phyloP scores from a whole-genome alignment of 1,140 invertebrate species.

The Battus philenor region DNA sequence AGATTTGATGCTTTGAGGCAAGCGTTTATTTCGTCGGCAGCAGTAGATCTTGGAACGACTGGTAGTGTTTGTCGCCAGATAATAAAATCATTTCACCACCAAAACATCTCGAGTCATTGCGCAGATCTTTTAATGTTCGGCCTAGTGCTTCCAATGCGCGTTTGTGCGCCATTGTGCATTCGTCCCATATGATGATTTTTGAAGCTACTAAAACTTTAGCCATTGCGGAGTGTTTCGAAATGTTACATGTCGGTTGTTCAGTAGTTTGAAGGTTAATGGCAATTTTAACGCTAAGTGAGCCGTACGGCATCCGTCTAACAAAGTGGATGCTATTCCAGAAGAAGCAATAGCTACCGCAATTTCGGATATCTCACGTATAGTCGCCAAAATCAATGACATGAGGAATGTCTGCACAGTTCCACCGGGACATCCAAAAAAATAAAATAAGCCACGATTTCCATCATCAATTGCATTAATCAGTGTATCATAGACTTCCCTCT shows the following conservation, averaged over 20 bases:
- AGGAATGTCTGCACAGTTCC: neutral
- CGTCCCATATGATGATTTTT: too few relatives aligned
- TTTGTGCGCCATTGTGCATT: too few relatives aligned
- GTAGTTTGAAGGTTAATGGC: too few relatives aligned
- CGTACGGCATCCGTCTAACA: neutral
- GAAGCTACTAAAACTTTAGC: too few relatives aligned
- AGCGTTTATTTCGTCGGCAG: conserved; percentile 8
- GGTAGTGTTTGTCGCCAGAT: conserved; percentile 70
- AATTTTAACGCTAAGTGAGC: neutral
- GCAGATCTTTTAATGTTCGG: conserved; percentile 48
- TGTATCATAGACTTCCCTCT: too few relatives aligned
- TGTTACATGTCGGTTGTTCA: too few relatives aligned
- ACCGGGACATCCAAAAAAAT: neutral
- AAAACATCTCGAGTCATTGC: conserved; percentile 30
- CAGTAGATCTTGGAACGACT: conserved; percentile 50
- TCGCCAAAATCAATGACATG: too few relatives aligned
- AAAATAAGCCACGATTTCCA: neutral
- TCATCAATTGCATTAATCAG: too few relatives aligned
- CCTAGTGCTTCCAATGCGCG: too few relatives aligned
- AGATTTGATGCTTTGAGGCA: conserved; percentile 31
- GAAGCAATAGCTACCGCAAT: neutral
- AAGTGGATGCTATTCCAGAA: neutral
- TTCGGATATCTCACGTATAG: neutral
- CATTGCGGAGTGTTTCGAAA: too few relatives aligned
- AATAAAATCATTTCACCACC: conserved; percentile 47